These are phyloP conservation scores for Akabosia matsudoensis DNA, from an alignment of 1,140 invertebrate genomes.

Conservation along the genomic window DNA sequence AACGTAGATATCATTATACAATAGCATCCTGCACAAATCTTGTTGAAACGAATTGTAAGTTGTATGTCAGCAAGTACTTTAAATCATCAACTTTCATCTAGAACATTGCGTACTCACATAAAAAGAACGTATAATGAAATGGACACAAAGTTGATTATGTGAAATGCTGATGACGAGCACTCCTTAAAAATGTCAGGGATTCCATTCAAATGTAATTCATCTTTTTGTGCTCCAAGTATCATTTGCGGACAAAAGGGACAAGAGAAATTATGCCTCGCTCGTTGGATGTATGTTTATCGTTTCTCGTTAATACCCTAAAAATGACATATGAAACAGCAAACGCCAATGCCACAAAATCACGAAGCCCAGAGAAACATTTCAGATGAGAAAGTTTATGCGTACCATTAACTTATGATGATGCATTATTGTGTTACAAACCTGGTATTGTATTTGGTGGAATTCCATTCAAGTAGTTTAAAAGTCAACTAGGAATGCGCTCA, in stretches of 20 bases:
- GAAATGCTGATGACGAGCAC: slow-evolving; percentile 12
- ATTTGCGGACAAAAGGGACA: too few species aligned
- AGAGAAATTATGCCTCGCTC: too few species aligned
- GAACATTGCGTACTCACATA: neutral
- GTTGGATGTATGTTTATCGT: too few species aligned
- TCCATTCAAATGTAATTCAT: slow-evolving; percentile 7
- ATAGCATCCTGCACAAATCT: too few species aligned
- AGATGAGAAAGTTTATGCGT: too few species aligned
- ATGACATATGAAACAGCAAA: too few species aligned
- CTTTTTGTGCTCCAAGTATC: neutral
- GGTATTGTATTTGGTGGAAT: neutral
- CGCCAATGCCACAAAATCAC: too few species aligned
- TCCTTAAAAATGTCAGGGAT: slow-evolving; percentile 22
- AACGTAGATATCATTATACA: too few species aligned
- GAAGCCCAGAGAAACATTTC: too few species aligned
- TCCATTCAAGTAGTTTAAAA: slow-evolving; percentile 4
- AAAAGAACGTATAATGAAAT: neutral
- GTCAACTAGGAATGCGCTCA: neutral
- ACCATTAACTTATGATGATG: neutral
- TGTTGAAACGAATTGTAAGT: too few species aligned
- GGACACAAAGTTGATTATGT: neutral
- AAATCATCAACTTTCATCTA: slow-evolving; percentile 15
- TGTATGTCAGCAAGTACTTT: neutral
- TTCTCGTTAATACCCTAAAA: too few species aligned
- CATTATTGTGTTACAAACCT: neutral